phyloP scores from a whole-genome alignment of 2,113 vertebrate genomes.

The Tautogolabrus adspersus region DNA sequence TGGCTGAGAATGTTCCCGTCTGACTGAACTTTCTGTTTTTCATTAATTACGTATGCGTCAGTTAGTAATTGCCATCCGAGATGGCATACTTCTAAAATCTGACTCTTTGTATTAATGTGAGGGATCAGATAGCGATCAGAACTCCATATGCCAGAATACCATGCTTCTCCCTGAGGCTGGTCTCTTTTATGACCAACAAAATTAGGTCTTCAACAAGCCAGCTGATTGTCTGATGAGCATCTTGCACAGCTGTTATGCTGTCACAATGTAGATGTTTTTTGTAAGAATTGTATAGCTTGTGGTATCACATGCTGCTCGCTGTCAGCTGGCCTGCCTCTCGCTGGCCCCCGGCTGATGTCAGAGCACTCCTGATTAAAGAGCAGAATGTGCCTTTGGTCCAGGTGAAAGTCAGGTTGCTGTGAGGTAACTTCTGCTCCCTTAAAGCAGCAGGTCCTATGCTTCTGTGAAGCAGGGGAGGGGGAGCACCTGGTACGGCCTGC shows the following conservation, averaged over 20 bases:
- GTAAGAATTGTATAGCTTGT: slow-evolving; percentile 12
- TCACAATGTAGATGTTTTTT: slow-evolving; percentile 10
- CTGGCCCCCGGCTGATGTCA: slow-evolving; percentile 56
- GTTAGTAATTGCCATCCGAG: slow-evolving; percentile 14
- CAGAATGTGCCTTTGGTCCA: slow-evolving; percentile 21
- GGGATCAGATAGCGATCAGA: slow-evolving; percentile 57
- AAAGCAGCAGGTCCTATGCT: slow-evolving; percentile 35
- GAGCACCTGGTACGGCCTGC: slow-evolving; percentile 63
- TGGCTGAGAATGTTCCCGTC: slow-evolving; percentile 56
- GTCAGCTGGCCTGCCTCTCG: slow-evolving; percentile 50
- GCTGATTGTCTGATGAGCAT: slow-evolving; percentile 28
- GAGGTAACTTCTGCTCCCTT: slow-evolving; percentile 45
- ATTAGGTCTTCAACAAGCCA: slow-evolving; percentile 20
- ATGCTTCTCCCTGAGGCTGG: slow-evolving; percentile 33
- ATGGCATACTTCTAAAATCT: slow-evolving; percentile 2
- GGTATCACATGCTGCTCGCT: slow-evolving; percentile 49
- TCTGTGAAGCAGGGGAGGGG: slow-evolving; percentile 45
- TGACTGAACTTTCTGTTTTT: slow-evolving; percentile 45
- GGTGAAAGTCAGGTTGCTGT: slow-evolving; percentile 60
- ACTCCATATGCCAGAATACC: slow-evolving; percentile 28
- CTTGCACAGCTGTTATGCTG: slow-evolving; percentile 12
- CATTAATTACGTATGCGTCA: slow-evolving; percentile 46
- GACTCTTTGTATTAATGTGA: slow-evolving; percentile 27
- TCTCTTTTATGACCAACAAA: slow-evolving; percentile 43
- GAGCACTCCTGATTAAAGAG: slow-evolving; percentile 51